Evolutionary conservation across 2,113 vertebrate genomes (phyloP), one percentile per base, ranked within the genome.

Genomic region (Erythrolamprus reginae): DNA sequence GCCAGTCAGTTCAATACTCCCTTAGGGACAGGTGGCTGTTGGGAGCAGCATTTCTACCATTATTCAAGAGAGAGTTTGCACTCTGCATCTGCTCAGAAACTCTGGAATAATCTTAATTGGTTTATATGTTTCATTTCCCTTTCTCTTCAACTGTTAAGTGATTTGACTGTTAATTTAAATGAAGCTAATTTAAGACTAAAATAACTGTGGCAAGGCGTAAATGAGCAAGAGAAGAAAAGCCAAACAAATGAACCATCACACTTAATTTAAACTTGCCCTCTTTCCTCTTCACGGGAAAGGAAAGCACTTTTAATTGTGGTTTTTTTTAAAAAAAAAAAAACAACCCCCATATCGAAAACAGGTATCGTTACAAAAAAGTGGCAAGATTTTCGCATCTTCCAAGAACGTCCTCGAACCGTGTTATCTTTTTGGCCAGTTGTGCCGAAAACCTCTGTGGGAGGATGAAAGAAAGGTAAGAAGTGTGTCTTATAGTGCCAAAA

Each of bases 391-490:
- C 92, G 94, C 82, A 84, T 13, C 84, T 47, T 90, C 89, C 50
- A 47, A 4, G 47, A 88, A 65, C 3, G 89, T 87, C 89, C 38
- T 38, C 56, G 82, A 50, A 9, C 38, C 28, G 10, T 70, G 92
- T 93, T 98, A 99, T 98, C 98, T 99, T 96, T 98, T 99, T 1
- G 99, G 98, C 98, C 99, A 99, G 93, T 97, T 98, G 86, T 98
- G 97, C 26, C 95, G 96, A 86, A 98, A 98, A 89, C 98, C 97
- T 95, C 99, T 99, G 97, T 19, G 92, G 93, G 91, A 95, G 2
- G 93, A 86, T n/a, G 24, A 6, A n/a, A 95, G 58, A 87, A 89
- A 93, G 47, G 88, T 58, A 88, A 23, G 26, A 1, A 47, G 47
- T 47, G 47, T 4, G 6, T 48, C 47, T 48, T 48, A 8, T 48